Base-by-base conservation (phyloP, 1,140 invertebrate genomes). In the Tetragonula clypearis region DNA sequence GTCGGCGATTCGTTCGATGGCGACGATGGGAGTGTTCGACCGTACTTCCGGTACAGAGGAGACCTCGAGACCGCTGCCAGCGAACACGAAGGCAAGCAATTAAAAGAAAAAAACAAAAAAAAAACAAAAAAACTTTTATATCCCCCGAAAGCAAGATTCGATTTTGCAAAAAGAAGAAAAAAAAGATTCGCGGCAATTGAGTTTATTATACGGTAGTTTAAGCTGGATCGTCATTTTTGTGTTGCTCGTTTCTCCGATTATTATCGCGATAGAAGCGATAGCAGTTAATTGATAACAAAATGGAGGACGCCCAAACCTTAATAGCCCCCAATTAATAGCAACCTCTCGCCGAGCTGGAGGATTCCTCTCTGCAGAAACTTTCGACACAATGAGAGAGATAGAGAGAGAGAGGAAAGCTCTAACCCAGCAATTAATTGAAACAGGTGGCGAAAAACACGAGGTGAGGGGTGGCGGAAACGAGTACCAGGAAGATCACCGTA, bases 391-490 rank as follows among this genome's bases (percentile, higher is more conserved):
- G 35, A 35, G 35, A 35, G 35, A 35, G 35, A 35, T 2, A 35
- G 35, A 35, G 35, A 35, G 35, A 35, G 35, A 35, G 35, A 35
- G 35, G 3, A 0, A 35, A 21, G 23, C 62, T 88, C 90, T 73
- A 82, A 84, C 82, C 79, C 8, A 75, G 72, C 17, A 79, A 86
- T 89, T 76, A 80, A 89, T 90, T 89, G n/a, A 4, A 75, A 72
- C 69, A 92, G 91, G 82, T 41, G 87, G 82, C 55, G 87, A 85
- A 49, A 86, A 87, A 69, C 90, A 93, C 71, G 82, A 82, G 75
- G 92, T 92, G 78, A 89, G 93, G 74, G 93, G 91, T 15, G 91
- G 81, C 23, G 93, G 92, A 4, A 79, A 86, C 35, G 81, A 93
- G 72, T 90, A 91, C 35, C 72, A 94, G 6, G 87, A 86, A 55